These are phyloP conservation scores for Dryobota labecula DNA, from an alignment of 2,888 invertebrate species.

Conservation along the genomic window DNA sequence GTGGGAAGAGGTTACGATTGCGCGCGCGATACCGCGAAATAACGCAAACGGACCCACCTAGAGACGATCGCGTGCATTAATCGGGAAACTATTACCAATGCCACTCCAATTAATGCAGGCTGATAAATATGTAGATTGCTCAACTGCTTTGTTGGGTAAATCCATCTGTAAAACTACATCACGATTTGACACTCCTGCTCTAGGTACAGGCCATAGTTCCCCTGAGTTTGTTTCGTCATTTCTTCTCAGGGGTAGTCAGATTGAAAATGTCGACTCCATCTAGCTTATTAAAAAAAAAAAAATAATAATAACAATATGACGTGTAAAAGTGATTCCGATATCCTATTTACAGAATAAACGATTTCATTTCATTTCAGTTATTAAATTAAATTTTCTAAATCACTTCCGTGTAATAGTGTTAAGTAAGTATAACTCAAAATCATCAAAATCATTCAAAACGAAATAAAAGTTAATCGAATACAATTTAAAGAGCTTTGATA, in stretches of 20 bases:
- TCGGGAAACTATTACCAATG: conserved; percentile 83
- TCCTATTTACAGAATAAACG: too few species aligned
- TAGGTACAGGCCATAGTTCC: not conserved
- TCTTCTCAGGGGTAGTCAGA: too few species aligned
- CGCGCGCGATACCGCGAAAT: conserved; percentile 82
- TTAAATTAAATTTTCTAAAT: not conserved
- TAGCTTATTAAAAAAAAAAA: too few species aligned
- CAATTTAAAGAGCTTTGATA: conserved; percentile 45
- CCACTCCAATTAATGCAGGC: conserved; percentile 81
- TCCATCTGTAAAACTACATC: conserved; percentile 17
- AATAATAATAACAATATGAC: too few species aligned
- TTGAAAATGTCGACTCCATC: too few species aligned
- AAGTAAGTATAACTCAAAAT: not conserved
- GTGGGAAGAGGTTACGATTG: conserved; percentile 90
- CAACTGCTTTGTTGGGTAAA: conserved; percentile 61
- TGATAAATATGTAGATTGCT: conserved; percentile 74
- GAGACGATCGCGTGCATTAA: conserved; percentile 82
- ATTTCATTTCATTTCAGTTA: too few species aligned
- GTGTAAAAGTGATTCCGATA: too few species aligned
- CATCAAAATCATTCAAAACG: not conserved
- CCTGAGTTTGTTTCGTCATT: too few species aligned
- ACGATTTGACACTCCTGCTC: conserved; percentile 25
- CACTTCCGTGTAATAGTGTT: not conserved
- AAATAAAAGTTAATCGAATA: conserved; percentile 12
- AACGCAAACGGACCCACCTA: conserved; percentile 83